phyloP scores from a whole-genome alignment of 2,113 vertebrate species.

The Cavia aperea region DNA sequence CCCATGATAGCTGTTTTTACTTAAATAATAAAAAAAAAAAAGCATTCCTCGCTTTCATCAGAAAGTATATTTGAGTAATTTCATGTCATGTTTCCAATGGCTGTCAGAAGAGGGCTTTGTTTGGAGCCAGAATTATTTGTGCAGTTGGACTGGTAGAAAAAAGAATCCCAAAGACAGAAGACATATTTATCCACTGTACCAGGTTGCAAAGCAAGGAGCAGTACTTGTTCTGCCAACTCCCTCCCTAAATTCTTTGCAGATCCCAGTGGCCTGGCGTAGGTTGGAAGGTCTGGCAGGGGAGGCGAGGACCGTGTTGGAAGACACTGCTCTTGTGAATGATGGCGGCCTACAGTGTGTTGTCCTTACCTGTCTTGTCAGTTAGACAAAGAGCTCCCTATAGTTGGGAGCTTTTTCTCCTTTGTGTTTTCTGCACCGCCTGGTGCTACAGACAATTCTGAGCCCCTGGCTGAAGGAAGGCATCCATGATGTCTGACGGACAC shows the following conservation, averaged over 20 bases:
- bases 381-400: neutral
- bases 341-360: neutral
- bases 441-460: neutral
- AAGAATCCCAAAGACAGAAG: conserved; percentile 69
- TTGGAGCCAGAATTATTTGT: conserved; percentile 77
- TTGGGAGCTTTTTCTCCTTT: neutral
- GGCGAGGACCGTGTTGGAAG: neutral
- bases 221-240: conserved; percentile 4
- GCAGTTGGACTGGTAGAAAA: conserved; percentile 67
- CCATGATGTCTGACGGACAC: neutral
- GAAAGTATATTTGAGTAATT: conserved; percentile 76
- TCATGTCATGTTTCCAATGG: conserved; percentile 78
- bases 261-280: neutral
- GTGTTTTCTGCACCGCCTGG: neutral
- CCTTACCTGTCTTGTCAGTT: neutral
- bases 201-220: conserved; percentile 55
- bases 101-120: conserved; percentile 75
- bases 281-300: neutral
- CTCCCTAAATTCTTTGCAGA: neutral
- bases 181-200: conserved; percentile 58
- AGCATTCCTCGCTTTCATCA: conserved; percentile 74
- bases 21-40: conserved; percentile 61
- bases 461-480: neutral
- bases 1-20: conserved; percentile 54
- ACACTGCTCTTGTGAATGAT: neutral